These are phyloP conservation scores for Schizotus pectinicornis DNA, from an alignment of 2,888 invertebrate species.

Conservation along the genomic window DNA sequence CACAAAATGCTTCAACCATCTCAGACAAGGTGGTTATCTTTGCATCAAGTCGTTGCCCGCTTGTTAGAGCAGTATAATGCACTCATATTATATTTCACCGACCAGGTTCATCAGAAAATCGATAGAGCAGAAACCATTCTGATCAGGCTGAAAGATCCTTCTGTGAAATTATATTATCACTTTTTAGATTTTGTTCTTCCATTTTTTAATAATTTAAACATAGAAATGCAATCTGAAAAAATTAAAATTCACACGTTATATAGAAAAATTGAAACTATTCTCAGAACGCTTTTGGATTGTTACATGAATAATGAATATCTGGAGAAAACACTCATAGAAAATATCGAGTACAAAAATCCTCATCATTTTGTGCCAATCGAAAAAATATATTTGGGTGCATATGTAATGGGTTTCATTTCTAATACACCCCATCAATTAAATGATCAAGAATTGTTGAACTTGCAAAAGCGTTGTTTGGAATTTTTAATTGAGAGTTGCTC, in stretches of 20 bases:
- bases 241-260: conserved; percentile 30
- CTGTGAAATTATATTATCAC: conserved; percentile 26
- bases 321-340: no score
- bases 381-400: no score
- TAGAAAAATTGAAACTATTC: no score
- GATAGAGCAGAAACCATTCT: conserved; percentile 13
- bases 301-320: no score
- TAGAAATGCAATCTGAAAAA: conserved; percentile 32
- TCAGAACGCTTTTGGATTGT: no score
- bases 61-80: conserved; percentile 32
- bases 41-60: conserved; percentile 22
- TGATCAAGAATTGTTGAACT: no score
- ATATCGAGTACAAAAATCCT: no score
- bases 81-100: conserved; percentile 29
- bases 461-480: no score
- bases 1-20: conserved; percentile 41
- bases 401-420: no score
- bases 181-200: conserved; percentile 33
- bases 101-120: background rate
- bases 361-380: no score
- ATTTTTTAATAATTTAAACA: conserved; percentile 27
- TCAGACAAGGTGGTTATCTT: conserved; percentile 35
- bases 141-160: conserved; percentile 15
- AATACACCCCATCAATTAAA: no score
- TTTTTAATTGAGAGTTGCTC: no score